Conservation (phyloP, 2,888 invertebrate species). For the Lasioglossum calceatum region DNA sequence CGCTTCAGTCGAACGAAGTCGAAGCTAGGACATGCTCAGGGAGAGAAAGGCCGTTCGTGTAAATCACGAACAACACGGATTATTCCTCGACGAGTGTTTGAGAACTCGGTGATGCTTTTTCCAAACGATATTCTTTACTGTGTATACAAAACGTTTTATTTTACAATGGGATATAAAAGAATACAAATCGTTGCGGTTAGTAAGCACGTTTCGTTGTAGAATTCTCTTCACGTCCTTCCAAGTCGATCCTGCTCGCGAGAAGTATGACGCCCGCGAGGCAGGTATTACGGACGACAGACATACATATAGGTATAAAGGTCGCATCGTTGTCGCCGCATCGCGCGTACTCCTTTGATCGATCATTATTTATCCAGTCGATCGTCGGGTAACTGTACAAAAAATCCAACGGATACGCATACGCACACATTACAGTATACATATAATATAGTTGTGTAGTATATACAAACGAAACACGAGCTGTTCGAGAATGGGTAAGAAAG, state of each 20-base stretch:
- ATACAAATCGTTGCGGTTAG: constrained; percentile 42
- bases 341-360: neutral
- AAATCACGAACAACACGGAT: neutral
- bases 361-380: neutral
- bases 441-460: constrained; percentile 3
- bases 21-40: neutral
- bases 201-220: constrained; percentile 28
- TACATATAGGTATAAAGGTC: neutral
- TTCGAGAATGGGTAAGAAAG: neutral
- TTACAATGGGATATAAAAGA: constrained; percentile 57
- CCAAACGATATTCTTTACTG: constrained; percentile 49
- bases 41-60: neutral
- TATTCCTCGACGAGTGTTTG: neutral
- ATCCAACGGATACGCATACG: neutral
- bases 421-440: neutral
- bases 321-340: neutral
- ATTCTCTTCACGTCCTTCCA: neutral
- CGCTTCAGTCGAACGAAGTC: neutral
- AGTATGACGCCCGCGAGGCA: neutral
- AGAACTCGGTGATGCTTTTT: neutral
- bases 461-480: neutral
- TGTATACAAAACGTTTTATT: constrained; percentile 48
- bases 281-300: neutral
- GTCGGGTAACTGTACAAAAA: constrained; percentile 10
- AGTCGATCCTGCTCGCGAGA: constrained; percentile 7